phyloP scores from a whole-genome alignment of 2,113 vertebrate species.

The Vombatus ursinus region DNA sequence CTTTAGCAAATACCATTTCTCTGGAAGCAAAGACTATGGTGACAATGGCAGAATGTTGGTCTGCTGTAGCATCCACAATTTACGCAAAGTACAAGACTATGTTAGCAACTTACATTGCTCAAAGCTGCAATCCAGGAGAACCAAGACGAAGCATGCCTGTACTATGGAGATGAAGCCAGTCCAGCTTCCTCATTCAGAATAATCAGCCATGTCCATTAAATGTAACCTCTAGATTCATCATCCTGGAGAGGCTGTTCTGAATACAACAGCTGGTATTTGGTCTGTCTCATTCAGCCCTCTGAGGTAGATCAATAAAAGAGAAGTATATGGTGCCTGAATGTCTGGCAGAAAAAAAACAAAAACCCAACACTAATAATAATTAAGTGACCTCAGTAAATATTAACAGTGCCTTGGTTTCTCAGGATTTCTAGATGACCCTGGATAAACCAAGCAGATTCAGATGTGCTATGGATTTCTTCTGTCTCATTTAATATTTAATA shows the following conservation, averaged over 20 bases:
- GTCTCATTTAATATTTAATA: conserved; percentile 79
- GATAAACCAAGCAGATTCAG: conserved; percentile 59
- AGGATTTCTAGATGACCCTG: conserved; percentile 31
- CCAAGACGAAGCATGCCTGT: conserved; percentile 66
- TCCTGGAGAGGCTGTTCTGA: conserved; percentile 57
- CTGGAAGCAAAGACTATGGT: background rate
- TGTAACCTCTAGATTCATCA: conserved; percentile 68
- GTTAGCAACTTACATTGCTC: conserved; percentile 27
- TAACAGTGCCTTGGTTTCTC: conserved; percentile 52
- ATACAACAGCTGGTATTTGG: conserved; percentile 41
- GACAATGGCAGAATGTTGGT: conserved; percentile 57
- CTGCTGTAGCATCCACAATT: conserved; percentile 26
- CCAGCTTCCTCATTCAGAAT: conserved; percentile 58
- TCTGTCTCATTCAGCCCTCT: conserved; percentile 69
- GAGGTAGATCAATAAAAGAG: conserved; percentile 67
- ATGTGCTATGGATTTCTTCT: conserved; percentile 63
- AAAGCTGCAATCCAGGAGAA: conserved; percentile 42
- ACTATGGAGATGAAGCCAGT: background rate
- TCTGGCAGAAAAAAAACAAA: conserved; percentile 65
- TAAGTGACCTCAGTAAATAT: conserved; percentile 61
- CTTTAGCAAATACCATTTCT: background rate
- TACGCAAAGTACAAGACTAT: conserved; percentile 44
- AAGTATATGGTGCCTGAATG: conserved; percentile 67
- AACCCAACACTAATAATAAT: conserved; percentile 14
- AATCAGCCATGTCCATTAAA: conserved; percentile 69